Conservation (phyloP, 2,113 vertebrate genomes). For the Anolis carolinensis region DNA sequence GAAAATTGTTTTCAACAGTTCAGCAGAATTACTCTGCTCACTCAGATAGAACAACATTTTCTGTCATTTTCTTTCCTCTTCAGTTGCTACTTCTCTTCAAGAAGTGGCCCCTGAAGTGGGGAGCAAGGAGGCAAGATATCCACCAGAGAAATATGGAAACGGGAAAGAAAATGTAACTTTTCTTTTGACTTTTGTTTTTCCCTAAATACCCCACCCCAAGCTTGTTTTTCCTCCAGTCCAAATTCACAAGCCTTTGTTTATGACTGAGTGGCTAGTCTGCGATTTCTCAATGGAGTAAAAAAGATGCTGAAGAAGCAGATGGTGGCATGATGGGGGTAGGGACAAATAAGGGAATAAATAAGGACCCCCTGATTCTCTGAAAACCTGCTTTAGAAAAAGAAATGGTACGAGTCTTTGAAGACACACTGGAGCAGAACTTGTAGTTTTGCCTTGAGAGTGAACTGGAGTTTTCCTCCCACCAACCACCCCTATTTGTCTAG, state of each 20-base stretch:
- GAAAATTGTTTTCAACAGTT: not conserved
- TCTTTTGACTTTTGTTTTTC: not conserved
- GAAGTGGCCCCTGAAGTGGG: not conserved
- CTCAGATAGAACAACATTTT: not conserved
- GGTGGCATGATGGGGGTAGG: not conserved
- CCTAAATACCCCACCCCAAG: not conserved
- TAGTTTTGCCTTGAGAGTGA: not conserved
- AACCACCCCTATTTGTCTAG: not conserved
- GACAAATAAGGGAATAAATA: not conserved
- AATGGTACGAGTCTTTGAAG: not conserved
- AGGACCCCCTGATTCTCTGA: not conserved
- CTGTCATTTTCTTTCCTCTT: not conserved
- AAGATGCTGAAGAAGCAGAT: too few species aligned
- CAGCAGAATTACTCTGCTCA: not conserved
- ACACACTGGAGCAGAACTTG: not conserved
- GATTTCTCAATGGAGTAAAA: not conserved
- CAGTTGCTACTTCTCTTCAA: not conserved
- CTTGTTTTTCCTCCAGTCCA: not conserved
- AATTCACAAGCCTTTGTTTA: not conserved
- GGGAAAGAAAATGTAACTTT: not conserved
- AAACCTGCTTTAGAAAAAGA: not conserved
- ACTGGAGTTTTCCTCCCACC: rapidly evolving
- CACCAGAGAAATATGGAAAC: not conserved
- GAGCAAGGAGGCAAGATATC: too few species aligned
- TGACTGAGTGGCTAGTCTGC: not conserved